Evolutionary conservation across 2,888 invertebrate genomes (phyloP).

Genomic region (Lochmaea crataegi): DNA sequence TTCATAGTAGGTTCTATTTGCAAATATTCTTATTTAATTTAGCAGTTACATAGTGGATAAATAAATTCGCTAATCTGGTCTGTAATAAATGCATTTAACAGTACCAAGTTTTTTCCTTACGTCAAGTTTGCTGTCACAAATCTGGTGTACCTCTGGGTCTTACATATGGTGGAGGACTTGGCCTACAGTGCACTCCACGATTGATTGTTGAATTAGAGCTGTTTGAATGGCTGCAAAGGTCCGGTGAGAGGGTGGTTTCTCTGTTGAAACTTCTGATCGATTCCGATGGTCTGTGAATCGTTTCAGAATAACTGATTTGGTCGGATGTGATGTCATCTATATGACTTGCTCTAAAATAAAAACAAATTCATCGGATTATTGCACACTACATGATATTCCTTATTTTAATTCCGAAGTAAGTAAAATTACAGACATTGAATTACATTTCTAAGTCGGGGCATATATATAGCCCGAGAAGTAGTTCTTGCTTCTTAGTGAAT

Average conservation of each 20-base stretch:
- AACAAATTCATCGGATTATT: background rate
- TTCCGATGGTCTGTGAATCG: slow-evolving; percentile 69
- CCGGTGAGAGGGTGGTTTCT: slow-evolving; percentile 59
- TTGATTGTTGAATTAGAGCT: slow-evolving; percentile 62
- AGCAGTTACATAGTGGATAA: background rate
- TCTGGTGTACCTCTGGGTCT: slow-evolving; percentile 68
- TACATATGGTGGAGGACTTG: slow-evolving; percentile 72
- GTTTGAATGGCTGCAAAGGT: slow-evolving; percentile 58
- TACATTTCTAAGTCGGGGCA: too few species aligned
- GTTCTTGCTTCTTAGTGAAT: too few species aligned
- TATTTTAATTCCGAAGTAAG: too few species aligned
- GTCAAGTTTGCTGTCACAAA: slow-evolving; percentile 68
- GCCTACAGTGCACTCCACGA: slow-evolving; percentile 65
- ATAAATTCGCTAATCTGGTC: background rate
- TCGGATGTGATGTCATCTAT: slow-evolving; percentile 67
- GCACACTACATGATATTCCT: background rate
- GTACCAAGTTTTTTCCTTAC: slow-evolving; percentile 47
- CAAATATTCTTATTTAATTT: background rate
- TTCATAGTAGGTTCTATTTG: background rate
- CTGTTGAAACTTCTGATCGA: slow-evolving; percentile 71
- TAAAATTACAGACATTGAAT: too few species aligned
- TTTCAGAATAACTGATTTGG: slow-evolving; percentile 74
- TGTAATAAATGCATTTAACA: slow-evolving; percentile 35
- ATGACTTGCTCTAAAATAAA: slow-evolving; percentile 58
- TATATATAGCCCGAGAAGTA: too few species aligned